Conservation (phyloP, 2,888 invertebrate species). For the Eudasyphora cyanicolor region DNA sequence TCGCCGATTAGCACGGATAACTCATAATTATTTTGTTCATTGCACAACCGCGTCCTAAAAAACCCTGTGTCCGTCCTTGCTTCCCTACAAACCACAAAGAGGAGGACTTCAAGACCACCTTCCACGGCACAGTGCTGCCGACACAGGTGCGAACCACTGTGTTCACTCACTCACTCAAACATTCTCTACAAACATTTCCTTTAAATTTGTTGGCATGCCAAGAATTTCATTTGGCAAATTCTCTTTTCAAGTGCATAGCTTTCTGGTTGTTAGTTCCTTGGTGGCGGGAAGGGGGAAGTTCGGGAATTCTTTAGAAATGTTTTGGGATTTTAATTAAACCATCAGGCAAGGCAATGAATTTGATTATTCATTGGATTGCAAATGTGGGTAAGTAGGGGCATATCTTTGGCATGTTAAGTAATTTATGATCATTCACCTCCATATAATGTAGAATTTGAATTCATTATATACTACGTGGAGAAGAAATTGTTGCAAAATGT, state of each 20-base stretch:
- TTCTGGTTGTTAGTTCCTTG: neutral
- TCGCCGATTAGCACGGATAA: conserved; percentile 62
- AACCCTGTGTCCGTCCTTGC: neutral
- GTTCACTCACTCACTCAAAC: neutral
- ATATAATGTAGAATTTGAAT: too few relatives aligned
- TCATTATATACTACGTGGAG: too few relatives aligned
- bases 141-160: conserved; percentile 55
- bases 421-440: too few relatives aligned
- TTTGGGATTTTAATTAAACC: neutral
- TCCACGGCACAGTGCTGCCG: neutral
- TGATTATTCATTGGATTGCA: too few relatives aligned
- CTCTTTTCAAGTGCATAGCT: neutral
- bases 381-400: neutral
- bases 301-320: neutral
- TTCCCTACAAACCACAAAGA: neutral
- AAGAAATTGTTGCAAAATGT: too few relatives aligned
- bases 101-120: neutral
- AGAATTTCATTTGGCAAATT: conserved; percentile 22
- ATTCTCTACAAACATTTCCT: neutral
- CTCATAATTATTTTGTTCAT: conserved; percentile 60
- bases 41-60: conserved; percentile 10
- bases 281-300: neutral
- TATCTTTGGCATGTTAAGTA: neutral
- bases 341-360: neutral
- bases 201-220: conserved; percentile 18